A percentile compares a stretch with the other conserved stretches of the same genome.
phyloP scores from a whole-genome alignment of 2,888 invertebrate genomes.

The Mamestra brassicae region DNA sequence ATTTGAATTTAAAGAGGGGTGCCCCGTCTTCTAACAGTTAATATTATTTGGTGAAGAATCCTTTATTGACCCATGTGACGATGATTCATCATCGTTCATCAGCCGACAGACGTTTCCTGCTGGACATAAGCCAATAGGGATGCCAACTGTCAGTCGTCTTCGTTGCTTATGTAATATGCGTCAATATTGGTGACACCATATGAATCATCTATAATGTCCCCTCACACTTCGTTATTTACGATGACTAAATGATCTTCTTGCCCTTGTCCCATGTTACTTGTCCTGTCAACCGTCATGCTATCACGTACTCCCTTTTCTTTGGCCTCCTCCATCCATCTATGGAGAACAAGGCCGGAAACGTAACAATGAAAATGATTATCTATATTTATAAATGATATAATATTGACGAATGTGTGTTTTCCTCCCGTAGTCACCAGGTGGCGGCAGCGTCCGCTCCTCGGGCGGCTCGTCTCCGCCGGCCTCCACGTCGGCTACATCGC shows the following conservation, averaged over 20 bases:
- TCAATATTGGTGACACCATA: not conserved
- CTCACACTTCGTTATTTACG: too few species aligned
- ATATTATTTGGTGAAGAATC: not conserved
- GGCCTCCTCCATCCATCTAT: too few species aligned
- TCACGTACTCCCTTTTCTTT: too few species aligned
- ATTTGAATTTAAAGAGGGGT: not conserved
- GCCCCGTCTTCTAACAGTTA: too few species aligned
- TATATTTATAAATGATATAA: not conserved
- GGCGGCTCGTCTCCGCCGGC: constrained; percentile 86
- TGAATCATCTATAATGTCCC: not conserved
- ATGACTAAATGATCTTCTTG: too few species aligned
- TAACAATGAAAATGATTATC: too few species aligned
- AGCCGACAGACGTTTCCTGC: not conserved
- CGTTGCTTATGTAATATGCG: not conserved
- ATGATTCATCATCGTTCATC: not conserved
- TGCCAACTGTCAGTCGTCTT: not conserved
- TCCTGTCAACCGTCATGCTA: too few species aligned
- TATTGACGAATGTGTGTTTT: not conserved
- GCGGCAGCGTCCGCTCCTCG: constrained; percentile 84
- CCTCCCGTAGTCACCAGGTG: constrained; percentile 83
- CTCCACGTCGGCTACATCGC: constrained; percentile 87
- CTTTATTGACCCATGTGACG: not conserved
- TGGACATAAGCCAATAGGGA: not conserved
- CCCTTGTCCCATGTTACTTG: too few species aligned
- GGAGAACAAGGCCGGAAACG: too few species aligned